A percentile compares a stretch with the other conserved stretches of the same genome.
Evolutionary conservation across 2,797 vertebrate species (phyloP).

Genomic region (Valencia hispanica): DNA sequence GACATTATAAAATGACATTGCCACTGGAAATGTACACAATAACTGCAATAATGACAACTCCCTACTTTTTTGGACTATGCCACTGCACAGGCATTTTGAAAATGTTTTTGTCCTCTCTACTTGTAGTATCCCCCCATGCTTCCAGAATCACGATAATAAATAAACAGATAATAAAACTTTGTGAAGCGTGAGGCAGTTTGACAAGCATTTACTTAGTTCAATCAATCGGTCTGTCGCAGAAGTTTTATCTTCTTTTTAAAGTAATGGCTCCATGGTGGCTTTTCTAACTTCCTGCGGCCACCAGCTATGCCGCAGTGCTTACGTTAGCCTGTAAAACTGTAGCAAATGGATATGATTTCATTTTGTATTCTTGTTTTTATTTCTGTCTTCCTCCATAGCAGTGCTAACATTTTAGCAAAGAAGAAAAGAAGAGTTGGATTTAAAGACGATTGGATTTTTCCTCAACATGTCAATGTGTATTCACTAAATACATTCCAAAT

Average conservation of each 20-base stretch:
- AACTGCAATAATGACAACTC: background rate
- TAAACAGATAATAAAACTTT: background rate
- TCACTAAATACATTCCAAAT: background rate
- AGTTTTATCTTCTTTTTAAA: background rate
- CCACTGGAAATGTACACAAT: background rate
- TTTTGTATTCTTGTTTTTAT: background rate
- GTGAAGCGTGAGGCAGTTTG: background rate
- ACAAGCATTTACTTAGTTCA: background rate
- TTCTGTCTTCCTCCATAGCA: background rate
- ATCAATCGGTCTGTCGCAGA: no score
- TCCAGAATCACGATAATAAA: background rate
- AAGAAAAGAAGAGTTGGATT: no score
- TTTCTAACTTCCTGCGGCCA: background rate
- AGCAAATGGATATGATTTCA: background rate
- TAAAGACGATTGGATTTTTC: no score
- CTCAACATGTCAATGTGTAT: background rate
- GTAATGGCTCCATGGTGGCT: background rate
- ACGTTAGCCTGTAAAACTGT: no score
- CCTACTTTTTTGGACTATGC: no score
- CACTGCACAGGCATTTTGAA: background rate
- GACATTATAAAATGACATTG: background rate
- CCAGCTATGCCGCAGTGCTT: background rate
- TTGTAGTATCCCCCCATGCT: background rate
- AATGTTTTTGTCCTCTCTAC: background rate
- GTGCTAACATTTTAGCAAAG: background rate